These are phyloP conservation scores for Cairina moschata DNA, from an alignment of 2,113 vertebrate species.

Conservation along the genomic window DNA sequence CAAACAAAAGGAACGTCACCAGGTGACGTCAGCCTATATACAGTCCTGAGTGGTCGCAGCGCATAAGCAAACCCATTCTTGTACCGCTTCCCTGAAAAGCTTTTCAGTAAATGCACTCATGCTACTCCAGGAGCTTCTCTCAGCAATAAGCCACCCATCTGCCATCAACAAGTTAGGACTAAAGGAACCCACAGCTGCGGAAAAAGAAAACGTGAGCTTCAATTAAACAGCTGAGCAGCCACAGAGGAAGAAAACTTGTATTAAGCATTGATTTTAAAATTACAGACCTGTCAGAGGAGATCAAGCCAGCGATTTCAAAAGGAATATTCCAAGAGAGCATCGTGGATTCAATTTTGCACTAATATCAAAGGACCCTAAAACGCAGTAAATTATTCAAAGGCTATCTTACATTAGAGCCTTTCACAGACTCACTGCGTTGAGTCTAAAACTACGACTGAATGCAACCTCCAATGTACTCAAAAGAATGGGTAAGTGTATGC, in stretches of 20 bases:
- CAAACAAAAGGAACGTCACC: conserved; percentile 90
- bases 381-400: conserved; percentile 85
- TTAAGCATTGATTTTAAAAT: conserved; percentile 56
- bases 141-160: conserved; percentile 88
- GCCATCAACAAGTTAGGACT: conserved; percentile 98
- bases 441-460: conserved; percentile 99
- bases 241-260: conserved; percentile 71
- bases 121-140: conserved; percentile 86
- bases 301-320: conserved; percentile 74
- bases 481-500: conserved; percentile 99
- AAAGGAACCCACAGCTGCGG: conserved; percentile 80
- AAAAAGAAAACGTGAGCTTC: conserved; percentile 80
- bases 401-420: conserved; percentile 88
- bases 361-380: conserved; percentile 66
- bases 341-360: conserved; percentile 72
- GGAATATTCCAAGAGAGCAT: conserved; percentile 73
- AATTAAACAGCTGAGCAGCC: conserved; percentile 85
- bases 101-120: conserved; percentile 91
- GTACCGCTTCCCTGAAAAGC: conserved; percentile 86
- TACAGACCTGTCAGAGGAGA: conserved; percentile 65
- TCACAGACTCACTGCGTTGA: conserved; percentile 90
- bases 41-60: conserved; percentile 96
- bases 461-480: conserved; percentile 99
- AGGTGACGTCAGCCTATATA: conserved; percentile 99
- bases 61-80: conserved; percentile 93